Conservation (phyloP, 2,797 vertebrate genomes). For the Lemur catta region DNA sequence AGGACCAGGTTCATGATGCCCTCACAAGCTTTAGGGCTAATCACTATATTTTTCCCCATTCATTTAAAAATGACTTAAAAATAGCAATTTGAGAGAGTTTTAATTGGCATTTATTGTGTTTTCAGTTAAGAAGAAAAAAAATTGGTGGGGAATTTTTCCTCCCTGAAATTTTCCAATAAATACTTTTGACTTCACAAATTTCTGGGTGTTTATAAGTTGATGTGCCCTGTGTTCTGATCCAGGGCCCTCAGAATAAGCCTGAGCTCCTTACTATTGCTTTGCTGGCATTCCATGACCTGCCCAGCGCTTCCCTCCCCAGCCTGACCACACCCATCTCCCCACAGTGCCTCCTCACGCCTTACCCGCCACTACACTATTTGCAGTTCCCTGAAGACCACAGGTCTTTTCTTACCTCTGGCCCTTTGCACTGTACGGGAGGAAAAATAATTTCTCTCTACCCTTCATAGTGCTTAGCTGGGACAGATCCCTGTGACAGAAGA, state of each 20-base stretch:
- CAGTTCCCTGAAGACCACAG: neutral
- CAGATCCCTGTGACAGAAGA: neutral
- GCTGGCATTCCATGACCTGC: neutral
- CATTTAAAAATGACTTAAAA: neutral
- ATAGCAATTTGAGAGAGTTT: neutral
- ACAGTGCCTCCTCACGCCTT: rapidly evolving
- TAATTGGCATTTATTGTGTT: neutral
- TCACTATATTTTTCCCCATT: neutral
- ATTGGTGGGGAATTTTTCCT: neutral
- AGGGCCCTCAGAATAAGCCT: neutral
- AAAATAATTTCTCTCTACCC: neutral
- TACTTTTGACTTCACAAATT: neutral
- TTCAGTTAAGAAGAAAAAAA: neutral
- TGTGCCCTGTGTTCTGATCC: neutral
- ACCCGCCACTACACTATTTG: neutral
- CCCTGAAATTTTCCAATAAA: neutral
- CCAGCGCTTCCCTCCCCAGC: neutral
- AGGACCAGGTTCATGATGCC: neutral
- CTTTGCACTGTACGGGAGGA: neutral
- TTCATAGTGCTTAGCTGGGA: neutral
- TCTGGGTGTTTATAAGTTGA: neutral
- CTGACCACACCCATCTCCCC: neutral
- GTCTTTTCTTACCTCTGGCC: neutral
- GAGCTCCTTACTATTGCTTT: neutral
- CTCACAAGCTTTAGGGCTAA: neutral